Base-by-base conservation (phyloP, 2,888 invertebrate species). In the Ennomos fuscantarius region DNA sequence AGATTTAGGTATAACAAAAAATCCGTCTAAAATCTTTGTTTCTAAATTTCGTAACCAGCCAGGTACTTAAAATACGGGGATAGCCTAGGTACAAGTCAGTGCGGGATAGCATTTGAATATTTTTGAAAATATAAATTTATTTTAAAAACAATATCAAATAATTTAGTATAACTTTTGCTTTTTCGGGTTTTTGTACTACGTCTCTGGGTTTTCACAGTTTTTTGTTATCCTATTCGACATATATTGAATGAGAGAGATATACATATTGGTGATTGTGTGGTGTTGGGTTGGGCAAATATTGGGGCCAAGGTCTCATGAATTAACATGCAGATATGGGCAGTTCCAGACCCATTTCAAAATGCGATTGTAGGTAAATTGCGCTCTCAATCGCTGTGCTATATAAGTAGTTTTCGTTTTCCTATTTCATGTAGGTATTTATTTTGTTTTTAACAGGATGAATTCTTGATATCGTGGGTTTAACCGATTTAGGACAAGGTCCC, bases 161-260 rank as follows among this genome's bases (percentile, higher is more conserved):
- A 24, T 24, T 24, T 24, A 6, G 24, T 24, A 24, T 24, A 24
- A 24, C 1, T 5, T 24, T 24, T 6, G 6, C 24, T 6, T 24
- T 24, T 24, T 24, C 24, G 5, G 24, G 24, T 2, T 24, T 24
- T 24, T 0, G 24, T 24, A 1, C 24, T 6, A 24, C 24, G 24
- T 24, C 24, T 6, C 24, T 24, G 24, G 24, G n/a, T 11, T 35
- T 41, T 6, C 24, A 24, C 24, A 31, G 2, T 41, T 41, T 24
- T n/a, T 8, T 12, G 15, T 24, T 39, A 24, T 9, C 9, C 9
- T 9, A 3, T 24, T 32, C 34, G 13, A 34, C 12, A 33, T 31
- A 32, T 8, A 33, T 32, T 54, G 62, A 54, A 62, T 49, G 55
- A 59, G 60, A 61, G 58, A 62, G 37, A 63, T n/a, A 34, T 70